Evolutionary conservation across 1,140 invertebrate genomes (phyloP).

Genomic region (Apolygus lucorum): DNA sequence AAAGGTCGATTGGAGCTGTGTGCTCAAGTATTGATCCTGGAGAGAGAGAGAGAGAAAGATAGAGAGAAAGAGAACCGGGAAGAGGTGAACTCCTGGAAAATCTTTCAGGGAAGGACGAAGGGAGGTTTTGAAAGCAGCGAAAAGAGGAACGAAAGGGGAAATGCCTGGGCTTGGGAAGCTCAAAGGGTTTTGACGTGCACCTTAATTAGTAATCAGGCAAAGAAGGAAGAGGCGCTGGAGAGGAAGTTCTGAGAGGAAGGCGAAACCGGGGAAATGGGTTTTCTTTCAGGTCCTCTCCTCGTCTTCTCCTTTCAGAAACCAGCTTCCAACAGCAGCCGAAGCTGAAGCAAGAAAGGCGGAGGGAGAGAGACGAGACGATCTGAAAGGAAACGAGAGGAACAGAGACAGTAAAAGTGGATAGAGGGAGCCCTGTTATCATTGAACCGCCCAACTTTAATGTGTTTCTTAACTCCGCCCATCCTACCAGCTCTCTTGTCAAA

Average conservation of each 20-base stretch:
- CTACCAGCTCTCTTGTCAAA: background rate
- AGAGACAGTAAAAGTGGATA: background rate
- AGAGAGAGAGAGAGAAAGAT: background rate
- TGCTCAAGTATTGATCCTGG: constrained; percentile 8
- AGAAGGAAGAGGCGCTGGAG: constrained; percentile 2
- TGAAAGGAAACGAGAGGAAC: background rate
- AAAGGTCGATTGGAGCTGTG: background rate
- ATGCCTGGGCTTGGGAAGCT: background rate
- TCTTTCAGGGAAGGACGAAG: background rate
- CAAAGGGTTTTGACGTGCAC: constrained; percentile 20
- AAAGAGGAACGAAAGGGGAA: background rate
- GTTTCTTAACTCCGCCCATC: constrained; percentile 19
- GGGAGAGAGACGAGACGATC: background rate
- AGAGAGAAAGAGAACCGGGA: background rate
- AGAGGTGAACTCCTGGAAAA: constrained; percentile 1
- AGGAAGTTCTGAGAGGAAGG: background rate
- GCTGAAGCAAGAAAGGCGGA: background rate
- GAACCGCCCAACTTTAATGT: constrained; percentile 22
- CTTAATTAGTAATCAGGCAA: constrained; percentile 20
- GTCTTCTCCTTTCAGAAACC: background rate
- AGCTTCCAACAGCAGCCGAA: background rate
- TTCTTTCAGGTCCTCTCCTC: constrained; percentile 6
- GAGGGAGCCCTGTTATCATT: constrained; percentile 18
- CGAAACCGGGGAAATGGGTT: constrained; percentile 11
- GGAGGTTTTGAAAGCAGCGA: background rate